Base-by-base conservation (phyloP, 64 coral and sea anemone genomes). In the Acropora yongei region DNA sequence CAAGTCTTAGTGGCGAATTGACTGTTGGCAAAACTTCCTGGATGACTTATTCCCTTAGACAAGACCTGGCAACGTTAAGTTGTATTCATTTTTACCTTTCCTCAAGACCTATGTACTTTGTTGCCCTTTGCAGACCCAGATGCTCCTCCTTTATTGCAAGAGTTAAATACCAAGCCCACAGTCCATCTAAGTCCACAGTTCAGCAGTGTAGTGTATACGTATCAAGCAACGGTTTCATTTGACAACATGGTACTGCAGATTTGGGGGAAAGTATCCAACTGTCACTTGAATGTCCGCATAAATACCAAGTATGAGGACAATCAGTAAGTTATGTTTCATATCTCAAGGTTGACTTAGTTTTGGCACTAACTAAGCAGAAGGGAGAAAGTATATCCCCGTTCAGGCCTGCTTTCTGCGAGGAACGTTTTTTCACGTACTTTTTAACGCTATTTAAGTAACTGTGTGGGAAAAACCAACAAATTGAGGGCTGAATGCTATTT, bases 141-240 rank as follows among this genome's bases (percentile, higher is more conserved):
- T 48, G 50, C 18, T 76, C 80, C 18, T n/a, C 72, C 80, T 5
- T 69, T 85, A n/a, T 55, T 91, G 57, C 66, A 19, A n/a, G 63
- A 85, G 66, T 1, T 85, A 17, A 71, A 12, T 48, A 71, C 82
- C 68, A 58, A 44, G 44, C 82, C 82, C 1, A n/a, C 44, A 71
- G 65, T 85, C n/a, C 1, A 49, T 49, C 43, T 85, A 71, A 65
- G 8, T 1, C 86, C 86, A 3, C 30, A 42, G 49, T 88, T 88
- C 55, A 77, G 18, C 46, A 88, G 74, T 88, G 72, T 77, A n/a
- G 57, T 91, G n/a, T 65, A 74, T 8, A 83, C 44, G 18, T 91
- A 91, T 41, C 79, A 84, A 42, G 16, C 82, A 76, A 84, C 53
- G 6, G 80, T 84, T 5, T 60, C 90, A 61, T 91, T 91, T 84